phyloP scores from a whole-genome alignment of 2,888 invertebrate species.

The Sinhomidia bicolor region DNA sequence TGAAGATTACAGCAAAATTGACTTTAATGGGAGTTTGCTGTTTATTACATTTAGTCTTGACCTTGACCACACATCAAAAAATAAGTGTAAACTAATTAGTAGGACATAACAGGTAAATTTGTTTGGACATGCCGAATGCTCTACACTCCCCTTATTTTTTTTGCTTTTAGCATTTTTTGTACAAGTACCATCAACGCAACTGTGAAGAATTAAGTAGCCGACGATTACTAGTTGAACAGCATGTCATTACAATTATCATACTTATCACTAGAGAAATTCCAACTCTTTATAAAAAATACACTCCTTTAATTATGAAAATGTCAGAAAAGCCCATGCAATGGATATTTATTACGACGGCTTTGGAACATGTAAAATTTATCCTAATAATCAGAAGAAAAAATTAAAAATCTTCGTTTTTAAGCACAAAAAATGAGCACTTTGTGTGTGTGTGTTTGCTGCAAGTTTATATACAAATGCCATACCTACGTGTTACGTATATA shows the following conservation, averaged over 20 bases:
- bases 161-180: neutral
- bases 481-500: no score
- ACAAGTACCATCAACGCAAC: neutral
- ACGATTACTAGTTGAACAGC: constrained; percentile 8
- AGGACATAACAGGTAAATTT: constrained; percentile 4
- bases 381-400: constrained; percentile 15
- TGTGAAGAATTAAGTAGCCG: constrained; percentile 10
- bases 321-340: constrained; percentile 43
- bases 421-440: neutral
- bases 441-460: neutral
- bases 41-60: neutral
- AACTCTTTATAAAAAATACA: neutral
- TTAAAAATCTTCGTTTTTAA: no score
- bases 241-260: constrained; percentile 35
- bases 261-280: neutral
- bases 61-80: constrained; percentile 9
- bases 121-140: neutral
- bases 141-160: constrained; percentile 19
- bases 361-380: constrained; percentile 47
- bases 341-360: constrained; percentile 25
- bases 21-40: constrained; percentile 16
- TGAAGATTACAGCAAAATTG: neutral
- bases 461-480: no score
- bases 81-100: constrained; percentile 37
- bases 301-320: constrained; percentile 63